A percentile compares a stretch with the other conserved stretches of the same genome.
Evolutionary conservation across 2,888 invertebrate species (phyloP).

Genomic region (Nemurella pictetii): DNA sequence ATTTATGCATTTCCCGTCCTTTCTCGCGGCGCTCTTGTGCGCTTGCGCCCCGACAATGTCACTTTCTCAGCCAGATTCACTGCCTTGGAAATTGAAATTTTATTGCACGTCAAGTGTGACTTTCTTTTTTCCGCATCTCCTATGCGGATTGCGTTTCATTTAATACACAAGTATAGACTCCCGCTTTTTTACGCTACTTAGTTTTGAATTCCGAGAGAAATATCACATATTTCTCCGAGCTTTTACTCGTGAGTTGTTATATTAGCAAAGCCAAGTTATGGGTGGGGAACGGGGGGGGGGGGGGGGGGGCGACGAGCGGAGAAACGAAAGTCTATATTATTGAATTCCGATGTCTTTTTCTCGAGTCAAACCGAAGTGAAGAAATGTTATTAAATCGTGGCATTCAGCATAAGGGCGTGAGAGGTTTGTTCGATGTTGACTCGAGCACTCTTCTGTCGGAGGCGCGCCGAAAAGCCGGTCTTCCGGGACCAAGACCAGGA

Average conservation of each 20-base stretch:
- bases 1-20: not conserved
- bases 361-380: not conserved
- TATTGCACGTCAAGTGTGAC: not conserved
- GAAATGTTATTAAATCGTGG: constrained; percentile 15
- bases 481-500: too few relatives aligned
- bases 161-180: not conserved
- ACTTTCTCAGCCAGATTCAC: not conserved
- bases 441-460: too few relatives aligned
- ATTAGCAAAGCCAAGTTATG: not conserved
- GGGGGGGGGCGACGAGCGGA: not conserved
- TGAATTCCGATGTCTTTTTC: constrained; percentile 6
- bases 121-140: not conserved
- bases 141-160: not conserved
- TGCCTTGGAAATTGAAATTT: not conserved
- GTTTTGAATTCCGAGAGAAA: not conserved
- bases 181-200: not conserved
- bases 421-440: not conserved
- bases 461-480: not conserved
- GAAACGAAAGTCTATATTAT: not conserved
- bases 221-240: not conserved
- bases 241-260: not conserved
- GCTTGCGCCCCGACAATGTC: not conserved
- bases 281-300: not conserved
- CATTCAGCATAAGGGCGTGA: not conserved
- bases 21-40: not conserved